phyloP scores from a whole-genome alignment of 2,113 vertebrate species.

The Cynocephalus volans region DNA sequence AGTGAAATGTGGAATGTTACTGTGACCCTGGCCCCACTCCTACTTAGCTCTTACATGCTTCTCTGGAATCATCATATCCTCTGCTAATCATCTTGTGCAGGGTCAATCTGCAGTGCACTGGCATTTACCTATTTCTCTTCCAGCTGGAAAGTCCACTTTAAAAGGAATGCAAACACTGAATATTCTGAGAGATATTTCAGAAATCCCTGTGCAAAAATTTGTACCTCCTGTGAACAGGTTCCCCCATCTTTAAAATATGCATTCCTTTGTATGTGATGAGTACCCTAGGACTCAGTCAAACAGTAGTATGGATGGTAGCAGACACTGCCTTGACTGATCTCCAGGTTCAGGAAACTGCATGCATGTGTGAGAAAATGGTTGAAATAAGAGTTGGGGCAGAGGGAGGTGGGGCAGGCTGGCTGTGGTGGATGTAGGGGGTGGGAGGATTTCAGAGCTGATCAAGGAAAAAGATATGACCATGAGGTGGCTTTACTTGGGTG shows the following conservation, averaged over 20 bases:
- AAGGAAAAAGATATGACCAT: not conserved
- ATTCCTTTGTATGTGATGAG: not conserved
- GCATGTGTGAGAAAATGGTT: not conserved
- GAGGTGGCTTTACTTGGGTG: not conserved
- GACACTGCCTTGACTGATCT: not conserved
- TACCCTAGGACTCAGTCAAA: not conserved
- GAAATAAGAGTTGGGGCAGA: not conserved
- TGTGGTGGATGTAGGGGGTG: not conserved
- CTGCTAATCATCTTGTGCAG: not conserved
- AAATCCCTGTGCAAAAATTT: not conserved
- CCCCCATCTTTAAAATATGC: not conserved
- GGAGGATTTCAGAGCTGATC: not conserved
- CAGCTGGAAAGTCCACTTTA: not conserved
- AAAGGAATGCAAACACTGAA: not conserved
- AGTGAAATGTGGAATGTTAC: not conserved
- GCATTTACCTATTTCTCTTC: not conserved
- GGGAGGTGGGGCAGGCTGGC: not conserved
- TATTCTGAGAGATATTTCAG: not conserved
- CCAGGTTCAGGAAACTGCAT: not conserved
- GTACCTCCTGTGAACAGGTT: not conserved
- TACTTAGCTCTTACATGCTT: not conserved
- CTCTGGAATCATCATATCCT: not conserved
- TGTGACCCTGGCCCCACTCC: not conserved
- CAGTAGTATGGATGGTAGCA: not conserved
- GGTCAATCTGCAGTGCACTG: not conserved